Base-by-base conservation (phyloP, 1,140 invertebrate genomes). In the Caerostris extrusa region DNA sequence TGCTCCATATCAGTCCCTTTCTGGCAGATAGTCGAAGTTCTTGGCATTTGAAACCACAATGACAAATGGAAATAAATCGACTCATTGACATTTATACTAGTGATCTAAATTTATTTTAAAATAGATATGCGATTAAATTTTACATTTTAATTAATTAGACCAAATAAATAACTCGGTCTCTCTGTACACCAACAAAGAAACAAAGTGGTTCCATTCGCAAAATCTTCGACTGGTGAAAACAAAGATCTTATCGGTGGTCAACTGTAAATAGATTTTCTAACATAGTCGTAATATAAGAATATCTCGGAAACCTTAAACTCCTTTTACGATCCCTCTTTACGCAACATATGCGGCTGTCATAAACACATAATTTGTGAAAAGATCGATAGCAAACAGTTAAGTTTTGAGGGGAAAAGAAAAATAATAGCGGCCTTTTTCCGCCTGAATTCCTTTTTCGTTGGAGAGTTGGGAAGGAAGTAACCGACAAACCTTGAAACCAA, bases 401-500 rank as follows among this genome's bases (percentile, higher is more conserved):
- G 69, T 34, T 77, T 34, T 34, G 34, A 77, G n/a, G 69, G 14
- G 50, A 34, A 53, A 77, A 50, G 19, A 34, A 50, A 64, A 71
- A 50, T 12, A 34, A 77, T 50, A n/a, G n/a, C n/a, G 10, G 34
- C 19, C 69, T 34, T 19, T 34, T 77, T 77, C 69, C 69, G 69
- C 69, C 34, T 77, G 19, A 77, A 50, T 77, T 77, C 69, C 69
- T n/a, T n/a, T n/a, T n/a, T n/a, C n/a, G n/a, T n/a, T n/a, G 69
- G 19, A 19, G 69, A 34, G 19, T 77, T 77, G 34, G 34, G 19
- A 10, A 10, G 50, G 69, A 77, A 53, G 34, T 77, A 77, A 77
- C 69, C 69, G 69, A 77, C 69, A 77, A 77, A 77, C 69, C n/a
- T 34, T 34, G 69, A 77, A 77, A 77, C 50, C n/a, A n/a, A n/a